Evolutionary conservation across 2,797 vertebrate species (phyloP).

Genomic region (Labroides dimidiatus): DNA sequence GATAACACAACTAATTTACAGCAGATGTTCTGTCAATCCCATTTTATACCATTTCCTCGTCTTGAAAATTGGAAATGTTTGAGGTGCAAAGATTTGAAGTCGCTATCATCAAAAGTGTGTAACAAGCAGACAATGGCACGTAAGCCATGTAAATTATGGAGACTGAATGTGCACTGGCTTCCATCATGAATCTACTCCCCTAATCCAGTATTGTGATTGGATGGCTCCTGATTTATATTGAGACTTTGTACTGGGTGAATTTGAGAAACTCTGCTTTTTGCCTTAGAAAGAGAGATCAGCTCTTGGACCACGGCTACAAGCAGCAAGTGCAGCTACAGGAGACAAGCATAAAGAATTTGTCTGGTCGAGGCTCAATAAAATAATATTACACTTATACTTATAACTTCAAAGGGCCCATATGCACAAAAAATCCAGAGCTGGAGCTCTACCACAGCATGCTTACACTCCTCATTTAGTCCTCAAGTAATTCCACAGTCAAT

Average conservation of each 20-base stretch:
- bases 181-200: conserved; percentile 49
- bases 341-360: conserved; percentile 70
- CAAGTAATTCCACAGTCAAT: conserved; percentile 69
- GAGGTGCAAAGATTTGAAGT: conserved; percentile 35
- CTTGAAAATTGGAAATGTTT: conserved; percentile 38
- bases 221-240: conserved; percentile 38
- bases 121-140: conserved; percentile 47
- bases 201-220: conserved; percentile 68
- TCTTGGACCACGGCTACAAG: conserved; percentile 62
- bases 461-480: conserved; percentile 58
- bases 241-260: conserved; percentile 51
- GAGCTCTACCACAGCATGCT: conserved; percentile 42
- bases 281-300: conserved; percentile 59
- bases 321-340: conserved; percentile 54
- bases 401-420: conserved; percentile 67
- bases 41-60: conserved; percentile 6
- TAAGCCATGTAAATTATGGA: conserved; percentile 63
- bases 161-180: conserved; percentile 50
- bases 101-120: conserved; percentile 29
- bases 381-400: conserved; percentile 75
- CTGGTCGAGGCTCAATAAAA: conserved; percentile 72
- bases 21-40: conserved; percentile 13
- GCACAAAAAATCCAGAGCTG: conserved; percentile 39
- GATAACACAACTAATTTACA: conserved; percentile 18
- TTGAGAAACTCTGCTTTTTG: conserved; percentile 55